phyloP scores from a whole-genome alignment of 2,888 invertebrate genomes.

The Cabera pusaria region DNA sequence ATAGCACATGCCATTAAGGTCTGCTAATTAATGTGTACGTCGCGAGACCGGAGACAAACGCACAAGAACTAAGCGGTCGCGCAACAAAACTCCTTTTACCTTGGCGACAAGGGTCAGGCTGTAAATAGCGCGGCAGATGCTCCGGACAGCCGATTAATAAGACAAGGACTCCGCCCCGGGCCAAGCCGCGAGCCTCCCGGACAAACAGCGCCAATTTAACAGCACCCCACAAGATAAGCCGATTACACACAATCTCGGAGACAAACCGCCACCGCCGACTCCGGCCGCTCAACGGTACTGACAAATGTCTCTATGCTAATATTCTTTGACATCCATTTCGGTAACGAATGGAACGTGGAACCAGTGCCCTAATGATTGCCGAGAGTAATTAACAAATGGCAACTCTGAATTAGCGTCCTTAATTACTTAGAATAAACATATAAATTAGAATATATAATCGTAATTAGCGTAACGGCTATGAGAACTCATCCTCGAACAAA shows the following conservation, averaged over 20 bases:
- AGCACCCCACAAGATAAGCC: constrained; percentile 60
- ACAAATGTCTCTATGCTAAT: constrained; percentile 51
- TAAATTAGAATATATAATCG: constrained; percentile 5
- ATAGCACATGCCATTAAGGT: constrained; percentile 13
- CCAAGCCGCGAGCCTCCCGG: constrained; percentile 13
- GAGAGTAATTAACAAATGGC: no score
- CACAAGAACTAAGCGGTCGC: constrained; percentile 55
- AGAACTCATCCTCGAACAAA: constrained; percentile 9
- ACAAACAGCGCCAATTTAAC: constrained; percentile 54
- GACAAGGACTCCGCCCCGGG: constrained; percentile 65
- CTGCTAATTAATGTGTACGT: constrained; percentile 31
- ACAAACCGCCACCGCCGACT: constrained; percentile 46
- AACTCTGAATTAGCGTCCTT: no score
- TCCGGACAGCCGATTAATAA: constrained; percentile 82
- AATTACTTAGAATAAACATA: no score
- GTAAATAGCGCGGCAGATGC: constrained; percentile 74
- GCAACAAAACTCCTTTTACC: constrained; percentile 50
- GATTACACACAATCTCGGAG: constrained; percentile 60
- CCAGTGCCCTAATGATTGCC: no score
- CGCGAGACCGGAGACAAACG: constrained; percentile 41
- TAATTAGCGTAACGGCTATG: constrained; percentile 9
- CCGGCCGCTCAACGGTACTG: constrained; percentile 24
- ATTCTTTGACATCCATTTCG: constrained; percentile 35
- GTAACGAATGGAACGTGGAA: constrained; percentile 36
- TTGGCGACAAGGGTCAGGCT: constrained; percentile 68